Evolutionary conservation across 2,113 vertebrate genomes (phyloP), one percentile per base, ranked within the genome.

Genomic region (Anarhynchus alexandrinus): DNA sequence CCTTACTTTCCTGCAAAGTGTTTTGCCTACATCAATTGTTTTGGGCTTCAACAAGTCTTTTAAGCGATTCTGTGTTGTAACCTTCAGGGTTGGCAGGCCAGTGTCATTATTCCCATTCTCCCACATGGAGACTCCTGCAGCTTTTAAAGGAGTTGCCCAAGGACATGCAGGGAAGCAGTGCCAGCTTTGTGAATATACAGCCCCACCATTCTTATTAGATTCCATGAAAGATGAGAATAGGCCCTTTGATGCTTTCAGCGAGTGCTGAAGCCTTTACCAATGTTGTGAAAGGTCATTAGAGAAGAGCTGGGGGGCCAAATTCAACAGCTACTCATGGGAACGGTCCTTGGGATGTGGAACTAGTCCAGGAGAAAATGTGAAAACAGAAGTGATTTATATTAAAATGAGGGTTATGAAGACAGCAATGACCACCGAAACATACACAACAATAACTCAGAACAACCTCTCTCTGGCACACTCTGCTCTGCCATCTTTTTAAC

Each of bases 141-240:
- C 55, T 91, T 96, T 92, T 94, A 95, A 93, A 91, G 74, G 69
- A 81, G 58, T 92, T 92, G 90, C 81, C 64, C 90, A 86, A 89
- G 90, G 96, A 92, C 85, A 54, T 21, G 61, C 49, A 72, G 74
- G 70, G 90, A 80, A 96, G 67, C 82, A 83, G 67, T 96, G 93
- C 87, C 94, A 95, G 86, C 80, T 94, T 82, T 95, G 72, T 91
- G 95, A 96, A 83, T 94, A 88, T 79, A 29, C 52, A 94, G 92
- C 92, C 65, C 88, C 94, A 96, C 88, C 92, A 94, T 95, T 94
- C 96, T 94, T 91, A 81, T 91, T 96, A 95, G 88, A 91, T 91
- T 92, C 83, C 88, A 76, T 92, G 88, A 89, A 95, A 94, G 95
- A 96, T 91, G 91, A 94, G 90, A 95, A 91, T 78, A 93, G 83